A percentile compares a stretch with the other conserved stretches of the same genome.
Evolutionary conservation across 1,140 invertebrate species (phyloP).

Genomic region (Drosophila bocqueti): DNA sequence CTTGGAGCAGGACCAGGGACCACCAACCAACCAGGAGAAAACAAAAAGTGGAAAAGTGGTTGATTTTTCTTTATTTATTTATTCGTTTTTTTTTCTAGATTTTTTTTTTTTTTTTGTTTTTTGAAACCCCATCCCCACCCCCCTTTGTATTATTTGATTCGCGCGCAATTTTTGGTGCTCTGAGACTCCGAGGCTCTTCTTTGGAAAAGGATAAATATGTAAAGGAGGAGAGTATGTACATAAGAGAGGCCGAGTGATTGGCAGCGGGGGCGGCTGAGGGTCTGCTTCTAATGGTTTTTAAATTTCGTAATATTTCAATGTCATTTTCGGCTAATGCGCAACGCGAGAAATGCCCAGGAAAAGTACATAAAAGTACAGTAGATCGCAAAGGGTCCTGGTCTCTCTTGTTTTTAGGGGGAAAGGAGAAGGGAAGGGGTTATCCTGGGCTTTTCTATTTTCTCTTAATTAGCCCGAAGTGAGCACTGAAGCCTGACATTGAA

Average conservation of each 20-base stretch:
- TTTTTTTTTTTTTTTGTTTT: slow-evolving; percentile 31
- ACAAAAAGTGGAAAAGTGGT: slow-evolving; percentile 78
- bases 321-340: slow-evolving; percentile 74
- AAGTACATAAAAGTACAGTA: slow-evolving; percentile 60
- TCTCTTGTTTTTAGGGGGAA: neutral
- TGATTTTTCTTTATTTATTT: slow-evolving; percentile 63
- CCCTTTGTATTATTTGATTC: slow-evolving; percentile 60
- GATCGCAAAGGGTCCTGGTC: slow-evolving; percentile 41
- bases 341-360: slow-evolving; percentile 11
- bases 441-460: too few species aligned
- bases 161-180: slow-evolving; percentile 70
- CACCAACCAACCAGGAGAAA: slow-evolving; percentile 58
- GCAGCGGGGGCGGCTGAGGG: neutral
- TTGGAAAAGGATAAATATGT: slow-evolving; percentile 54
- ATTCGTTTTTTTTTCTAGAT: slow-evolving; percentile 59
- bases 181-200: slow-evolving; percentile 49
- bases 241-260: slow-evolving; percentile 14
- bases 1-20: slow-evolving; percentile 18
- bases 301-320: slow-evolving; percentile 82
- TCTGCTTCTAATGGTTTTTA: slow-evolving; percentile 81
- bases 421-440: slow-evolving; percentile 5
- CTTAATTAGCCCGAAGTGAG: slow-evolving; percentile 28
- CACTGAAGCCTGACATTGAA: slow-evolving; percentile 16
- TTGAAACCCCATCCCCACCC: too few species aligned
- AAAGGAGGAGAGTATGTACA: slow-evolving; percentile 10